A percentile compares a stretch with the other conserved stretches of the same genome.
phyloP scores from a whole-genome alignment of 2,113 vertebrate genomes.

The Erythrolamprus reginae region DNA sequence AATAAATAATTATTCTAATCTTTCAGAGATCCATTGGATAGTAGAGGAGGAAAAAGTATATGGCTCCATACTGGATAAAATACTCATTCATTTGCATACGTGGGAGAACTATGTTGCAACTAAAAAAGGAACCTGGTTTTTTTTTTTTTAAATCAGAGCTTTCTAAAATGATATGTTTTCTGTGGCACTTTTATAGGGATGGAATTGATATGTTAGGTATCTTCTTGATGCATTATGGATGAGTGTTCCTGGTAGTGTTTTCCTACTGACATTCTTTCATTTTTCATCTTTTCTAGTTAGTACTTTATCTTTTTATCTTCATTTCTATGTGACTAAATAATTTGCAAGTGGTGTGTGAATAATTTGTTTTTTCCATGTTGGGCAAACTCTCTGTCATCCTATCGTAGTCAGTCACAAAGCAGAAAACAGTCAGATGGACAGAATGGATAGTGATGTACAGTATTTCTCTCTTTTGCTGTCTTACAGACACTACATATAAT shows the following conservation, averaged over 20 bases:
- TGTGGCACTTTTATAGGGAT: slow-evolving; percentile 35
- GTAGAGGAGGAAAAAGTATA: rapidly evolving
- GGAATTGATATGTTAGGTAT: slow-evolving; percentile 32
- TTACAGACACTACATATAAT: not conserved
- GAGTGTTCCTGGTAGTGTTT: slow-evolving; percentile 28
- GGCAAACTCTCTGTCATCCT: slow-evolving; percentile 39
- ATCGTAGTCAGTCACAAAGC: slow-evolving; percentile 6
- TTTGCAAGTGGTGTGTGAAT: slow-evolving; percentile 38
- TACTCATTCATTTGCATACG: rapidly evolving
- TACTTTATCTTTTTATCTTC: slow-evolving; percentile 28
- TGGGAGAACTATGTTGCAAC: not conserved
- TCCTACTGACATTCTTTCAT: slow-evolving; percentile 46
- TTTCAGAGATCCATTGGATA: not conserved
- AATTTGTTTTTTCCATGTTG: slow-evolving; percentile 49
- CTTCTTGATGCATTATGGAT: slow-evolving; percentile 31
- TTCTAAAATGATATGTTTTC: slow-evolving; percentile 38
- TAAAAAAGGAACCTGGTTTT: slow-evolving; percentile 18
- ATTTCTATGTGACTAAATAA: slow-evolving; percentile 40
- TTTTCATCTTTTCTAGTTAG: slow-evolving; percentile 48
- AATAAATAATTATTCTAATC: rapidly evolving
- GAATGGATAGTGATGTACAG: not conserved
- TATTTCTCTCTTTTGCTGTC: not conserved
- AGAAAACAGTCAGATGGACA: not conserved
- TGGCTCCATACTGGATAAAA: not conserved
- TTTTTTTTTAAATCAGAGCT: not conserved